Conservation (phyloP, 2,113 vertebrate species). For the Bettongia penicillata region DNA sequence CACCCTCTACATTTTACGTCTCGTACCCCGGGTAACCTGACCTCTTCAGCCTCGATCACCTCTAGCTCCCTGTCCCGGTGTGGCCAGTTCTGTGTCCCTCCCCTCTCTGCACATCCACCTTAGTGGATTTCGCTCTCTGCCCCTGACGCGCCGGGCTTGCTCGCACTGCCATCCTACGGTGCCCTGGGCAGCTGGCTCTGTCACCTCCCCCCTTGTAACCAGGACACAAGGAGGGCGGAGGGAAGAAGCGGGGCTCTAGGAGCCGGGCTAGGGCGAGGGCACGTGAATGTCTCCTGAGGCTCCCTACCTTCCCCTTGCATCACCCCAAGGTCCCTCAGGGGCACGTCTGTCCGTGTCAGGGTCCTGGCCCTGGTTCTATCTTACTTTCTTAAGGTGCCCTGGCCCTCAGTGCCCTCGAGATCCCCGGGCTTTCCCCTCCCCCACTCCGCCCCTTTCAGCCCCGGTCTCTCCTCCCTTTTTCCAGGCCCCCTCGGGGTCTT, state of each 20-base stretch:
- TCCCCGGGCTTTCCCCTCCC: neutral
- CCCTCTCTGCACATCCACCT: neutral
- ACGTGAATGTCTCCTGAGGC: neutral
- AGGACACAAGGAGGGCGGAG: neutral
- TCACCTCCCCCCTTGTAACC: neutral
- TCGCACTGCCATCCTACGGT: too few species aligned
- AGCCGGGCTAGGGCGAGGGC: neutral
- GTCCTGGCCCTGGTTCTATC: neutral
- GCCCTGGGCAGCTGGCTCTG: neutral
- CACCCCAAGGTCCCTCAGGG: too few species aligned
- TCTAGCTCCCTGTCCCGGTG: too few species aligned
- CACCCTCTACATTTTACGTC: neutral
- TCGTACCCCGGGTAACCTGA: neutral
- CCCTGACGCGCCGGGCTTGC: too few species aligned
- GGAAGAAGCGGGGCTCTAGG: too few species aligned
- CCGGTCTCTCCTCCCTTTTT: neutral
- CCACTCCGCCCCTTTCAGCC: neutral
- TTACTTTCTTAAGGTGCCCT: neutral
- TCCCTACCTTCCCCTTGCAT: too few species aligned
- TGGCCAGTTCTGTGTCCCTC: too few species aligned
- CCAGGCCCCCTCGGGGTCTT: too few species aligned
- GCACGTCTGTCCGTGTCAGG: too few species aligned
- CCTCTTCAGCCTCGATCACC: neutral
- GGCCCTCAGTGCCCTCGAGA: neutral
- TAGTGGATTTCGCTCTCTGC: too few species aligned